A percentile compares a stretch with the other conserved stretches of the same genome.
These are phyloP conservation scores for Heliconius charithonia DNA, from an alignment of 2,888 invertebrate genomes.

Conservation along the genomic window DNA sequence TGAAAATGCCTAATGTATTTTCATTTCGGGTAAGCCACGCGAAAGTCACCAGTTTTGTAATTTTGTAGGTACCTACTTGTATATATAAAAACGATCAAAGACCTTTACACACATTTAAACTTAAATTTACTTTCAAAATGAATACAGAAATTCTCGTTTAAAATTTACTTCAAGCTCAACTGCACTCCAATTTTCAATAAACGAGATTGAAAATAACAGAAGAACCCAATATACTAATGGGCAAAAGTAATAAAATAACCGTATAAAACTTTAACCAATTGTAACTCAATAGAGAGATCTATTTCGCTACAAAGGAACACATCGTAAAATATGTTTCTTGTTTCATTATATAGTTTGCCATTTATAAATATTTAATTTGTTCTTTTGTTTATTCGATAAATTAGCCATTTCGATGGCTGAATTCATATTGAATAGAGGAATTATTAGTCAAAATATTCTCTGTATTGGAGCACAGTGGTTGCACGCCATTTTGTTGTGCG, in stretches of 20 bases:
- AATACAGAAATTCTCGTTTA: not conserved
- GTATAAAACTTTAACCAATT: not conserved
- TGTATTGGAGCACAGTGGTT: constrained; percentile 10
- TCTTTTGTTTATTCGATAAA: constrained; percentile 2
- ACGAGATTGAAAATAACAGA: not conserved
- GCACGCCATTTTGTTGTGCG: constrained; percentile 37
- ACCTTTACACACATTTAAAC: not conserved
- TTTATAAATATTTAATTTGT: not conserved
- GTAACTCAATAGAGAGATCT: not conserved
- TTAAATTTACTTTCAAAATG: not conserved
- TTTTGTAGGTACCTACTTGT: not conserved
- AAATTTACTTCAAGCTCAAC: not conserved
- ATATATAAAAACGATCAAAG: not conserved
- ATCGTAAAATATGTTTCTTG: not conserved
- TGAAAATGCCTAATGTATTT: too few species aligned
- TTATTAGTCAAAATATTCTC: constrained; percentile 6
- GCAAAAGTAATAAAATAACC: not conserved
- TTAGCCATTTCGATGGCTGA: not conserved
- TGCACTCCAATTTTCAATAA: constrained; percentile 6
- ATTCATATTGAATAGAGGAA: constrained; percentile 10
- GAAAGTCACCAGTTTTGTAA: not conserved
- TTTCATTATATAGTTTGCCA: not conserved
- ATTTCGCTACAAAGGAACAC: not conserved
- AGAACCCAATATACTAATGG: constrained; percentile 8
- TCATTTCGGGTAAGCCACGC: too few species aligned